Conservation (phyloP, 1,140 invertebrate genomes). For the Tigriopus japonicus region DNA sequence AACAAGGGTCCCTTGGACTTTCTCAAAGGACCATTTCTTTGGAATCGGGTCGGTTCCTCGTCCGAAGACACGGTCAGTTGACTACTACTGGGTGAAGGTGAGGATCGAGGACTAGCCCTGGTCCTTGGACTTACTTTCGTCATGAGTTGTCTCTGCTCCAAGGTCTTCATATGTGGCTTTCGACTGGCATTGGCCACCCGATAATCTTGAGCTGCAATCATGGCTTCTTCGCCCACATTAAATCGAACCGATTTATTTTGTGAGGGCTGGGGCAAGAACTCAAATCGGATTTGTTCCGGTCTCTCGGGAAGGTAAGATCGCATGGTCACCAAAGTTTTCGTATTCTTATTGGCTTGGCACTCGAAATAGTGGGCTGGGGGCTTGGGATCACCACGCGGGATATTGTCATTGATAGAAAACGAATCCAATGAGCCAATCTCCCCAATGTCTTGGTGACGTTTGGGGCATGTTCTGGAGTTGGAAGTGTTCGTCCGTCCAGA, state of each 20-base stretch:
- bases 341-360: background rate
- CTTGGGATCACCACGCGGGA: background rate
- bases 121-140: too few relatives aligned
- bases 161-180: background rate
- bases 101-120: too few relatives aligned
- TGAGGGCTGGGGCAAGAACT: background rate
- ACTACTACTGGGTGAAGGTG: too few relatives aligned
- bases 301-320: too few relatives aligned
- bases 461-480: background rate
- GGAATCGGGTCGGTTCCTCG: too few relatives aligned
- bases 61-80: too few relatives aligned
- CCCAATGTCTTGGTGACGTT: background rate
- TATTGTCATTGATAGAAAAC: background rate
- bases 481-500: background rate
- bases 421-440: background rate
- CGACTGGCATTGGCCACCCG: background rate
- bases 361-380: background rate
- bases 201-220: background rate
- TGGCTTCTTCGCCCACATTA: background rate
- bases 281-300: background rate
- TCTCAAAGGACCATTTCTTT: too few relatives aligned
- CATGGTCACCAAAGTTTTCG: background rate
- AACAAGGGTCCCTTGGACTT: too few relatives aligned
- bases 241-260: background rate
- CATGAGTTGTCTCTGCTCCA: too few relatives aligned